Evolutionary conservation across 2,797 vertebrate species (phyloP).

Genomic region (Pithecia hirsuta): DNA sequence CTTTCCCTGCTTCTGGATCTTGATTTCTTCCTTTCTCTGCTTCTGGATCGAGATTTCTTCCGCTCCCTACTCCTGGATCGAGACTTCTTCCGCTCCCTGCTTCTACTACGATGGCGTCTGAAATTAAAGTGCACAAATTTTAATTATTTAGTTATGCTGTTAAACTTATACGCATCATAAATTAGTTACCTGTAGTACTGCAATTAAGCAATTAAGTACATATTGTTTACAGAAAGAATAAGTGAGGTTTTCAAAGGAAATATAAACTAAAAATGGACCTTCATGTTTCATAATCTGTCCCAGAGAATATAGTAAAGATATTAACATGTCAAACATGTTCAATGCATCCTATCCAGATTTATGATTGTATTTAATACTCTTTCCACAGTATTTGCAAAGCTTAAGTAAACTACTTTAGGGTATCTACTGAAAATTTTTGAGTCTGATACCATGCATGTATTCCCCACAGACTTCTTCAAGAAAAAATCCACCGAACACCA

Average conservation of each 20-base stretch:
- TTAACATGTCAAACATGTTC: not conserved
- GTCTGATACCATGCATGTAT: not conserved
- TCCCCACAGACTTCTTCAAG: not conserved
- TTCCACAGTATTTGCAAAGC: not conserved
- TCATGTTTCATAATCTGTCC: not conserved
- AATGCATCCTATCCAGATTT: not conserved
- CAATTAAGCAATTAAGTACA: not conserved
- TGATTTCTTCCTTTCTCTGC: conserved; percentile 90
- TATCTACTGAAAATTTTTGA: not conserved
- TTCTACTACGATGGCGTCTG: conserved; percentile 95
- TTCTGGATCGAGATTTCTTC: conserved; percentile 89
- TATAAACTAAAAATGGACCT: not conserved
- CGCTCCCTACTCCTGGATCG: conserved; percentile 90
- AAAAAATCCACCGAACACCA: not conserved
- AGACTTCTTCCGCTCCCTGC: conserved; percentile 91
- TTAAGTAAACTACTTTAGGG: not conserved
- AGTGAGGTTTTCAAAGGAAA: not conserved
- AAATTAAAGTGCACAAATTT: conserved; percentile 58
- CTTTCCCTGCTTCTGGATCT: conserved; percentile 90
- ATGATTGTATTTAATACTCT: not conserved
- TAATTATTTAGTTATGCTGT: not conserved
- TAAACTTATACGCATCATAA: not conserved
- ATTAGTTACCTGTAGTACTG: not conserved
- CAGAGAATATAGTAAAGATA: not conserved
- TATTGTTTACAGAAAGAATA: not conserved